A percentile compares a stretch with the other conserved stretches of the same genome.
Conservation (phyloP, 23 tunicate genomes). For the Corella eumyota region DNA sequence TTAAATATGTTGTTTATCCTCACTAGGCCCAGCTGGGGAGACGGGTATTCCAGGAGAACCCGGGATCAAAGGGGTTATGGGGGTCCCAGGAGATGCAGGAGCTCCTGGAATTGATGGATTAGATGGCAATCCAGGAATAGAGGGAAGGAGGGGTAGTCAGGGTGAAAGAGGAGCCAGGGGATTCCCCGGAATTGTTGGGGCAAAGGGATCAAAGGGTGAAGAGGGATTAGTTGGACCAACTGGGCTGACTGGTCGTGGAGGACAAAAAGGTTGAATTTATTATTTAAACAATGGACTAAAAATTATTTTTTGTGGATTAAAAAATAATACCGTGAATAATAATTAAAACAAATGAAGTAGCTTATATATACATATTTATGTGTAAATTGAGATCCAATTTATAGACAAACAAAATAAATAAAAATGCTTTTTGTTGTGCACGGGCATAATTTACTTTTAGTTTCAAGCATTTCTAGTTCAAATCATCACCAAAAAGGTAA, state of each 20-base stretch:
- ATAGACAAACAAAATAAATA: no score
- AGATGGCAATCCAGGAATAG: conserved; percentile 15
- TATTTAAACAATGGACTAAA: no score
- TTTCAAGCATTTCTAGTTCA: no score
- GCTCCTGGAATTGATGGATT: conserved; percentile 7
- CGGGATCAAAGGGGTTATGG: conserved; percentile 2
- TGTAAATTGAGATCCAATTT: no score
- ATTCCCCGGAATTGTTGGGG: conserved; percentile 38
- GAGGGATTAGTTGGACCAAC: conserved; percentile 33
- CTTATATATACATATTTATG: no score
- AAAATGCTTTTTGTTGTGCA: no score
- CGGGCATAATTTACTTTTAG: neutral
- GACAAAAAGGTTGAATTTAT: conserved; percentile 34
- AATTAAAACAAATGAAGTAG: no score
- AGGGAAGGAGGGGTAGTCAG: conserved; percentile 14
- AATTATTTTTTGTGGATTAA: no score
- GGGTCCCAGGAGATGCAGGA: conserved; percentile 10
- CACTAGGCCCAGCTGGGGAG: neutral
- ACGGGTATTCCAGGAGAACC: neutral
- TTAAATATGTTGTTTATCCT: neutral
- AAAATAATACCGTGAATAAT: no score
- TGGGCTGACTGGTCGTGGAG: conserved; percentile 29
- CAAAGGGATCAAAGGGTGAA: conserved; percentile 29
- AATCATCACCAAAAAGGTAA: no score
- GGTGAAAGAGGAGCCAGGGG: conserved; percentile 51